Evolutionary conservation across 1,140 invertebrate genomes (phyloP).

Genomic region (Lanistes nyassanus): DNA sequence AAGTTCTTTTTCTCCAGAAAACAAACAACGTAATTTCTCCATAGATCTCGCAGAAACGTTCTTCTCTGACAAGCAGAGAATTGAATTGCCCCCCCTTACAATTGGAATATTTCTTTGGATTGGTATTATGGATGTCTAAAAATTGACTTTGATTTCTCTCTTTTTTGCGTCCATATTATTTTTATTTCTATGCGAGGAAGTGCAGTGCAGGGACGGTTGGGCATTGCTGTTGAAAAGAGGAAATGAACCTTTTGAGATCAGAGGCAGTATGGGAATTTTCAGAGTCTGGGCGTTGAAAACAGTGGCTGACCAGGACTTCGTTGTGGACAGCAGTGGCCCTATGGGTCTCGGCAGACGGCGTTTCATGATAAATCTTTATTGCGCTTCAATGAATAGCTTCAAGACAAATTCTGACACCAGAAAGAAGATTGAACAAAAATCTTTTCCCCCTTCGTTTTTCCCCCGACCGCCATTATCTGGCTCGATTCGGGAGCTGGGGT

Average conservation of each 20-base stretch:
- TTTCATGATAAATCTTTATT: constrained; percentile 15
- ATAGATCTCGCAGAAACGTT: background rate
- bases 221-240: constrained; percentile 5
- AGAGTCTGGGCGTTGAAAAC: background rate
- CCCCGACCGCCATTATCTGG: constrained; percentile 27
- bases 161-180: background rate
- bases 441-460: constrained; percentile 12
- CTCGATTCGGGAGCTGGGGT: constrained; percentile 30
- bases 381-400: constrained; percentile 22
- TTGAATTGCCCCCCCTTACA: constrained; percentile 12
- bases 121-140: constrained; percentile 24
- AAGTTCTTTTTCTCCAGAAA: background rate
- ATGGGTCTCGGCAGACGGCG: constrained; percentile 5
- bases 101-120: constrained; percentile 22
- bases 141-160: constrained; percentile 23
- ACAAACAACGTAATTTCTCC: background rate
- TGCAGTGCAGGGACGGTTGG: constrained; percentile 5
- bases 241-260: constrained; percentile 24
- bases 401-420: constrained; percentile 32
- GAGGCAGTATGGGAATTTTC: constrained; percentile 18
- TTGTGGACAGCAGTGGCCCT: constrained; percentile 7
- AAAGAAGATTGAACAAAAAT: constrained; percentile 37
- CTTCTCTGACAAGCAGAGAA: constrained; percentile 18
- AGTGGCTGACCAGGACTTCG: background rate
- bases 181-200: background rate